Evolutionary conservation across 2,113 vertebrate species (phyloP).

Genomic region (Columba janthina): DNA sequence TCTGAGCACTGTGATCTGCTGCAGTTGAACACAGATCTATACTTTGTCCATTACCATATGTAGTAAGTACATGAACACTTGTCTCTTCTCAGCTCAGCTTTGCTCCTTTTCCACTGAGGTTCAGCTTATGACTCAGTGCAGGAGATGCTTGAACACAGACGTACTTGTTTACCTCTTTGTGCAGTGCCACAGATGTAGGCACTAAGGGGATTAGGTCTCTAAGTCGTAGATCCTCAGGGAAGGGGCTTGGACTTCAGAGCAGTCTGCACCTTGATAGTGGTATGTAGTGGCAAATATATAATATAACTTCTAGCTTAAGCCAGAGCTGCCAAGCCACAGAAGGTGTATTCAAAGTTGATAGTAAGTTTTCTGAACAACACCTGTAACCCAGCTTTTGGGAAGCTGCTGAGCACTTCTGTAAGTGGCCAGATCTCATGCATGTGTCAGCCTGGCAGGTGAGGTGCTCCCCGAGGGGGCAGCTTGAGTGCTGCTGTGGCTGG

Average conservation of each 20-base stretch:
- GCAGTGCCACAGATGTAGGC: neutral
- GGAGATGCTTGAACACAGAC: neutral
- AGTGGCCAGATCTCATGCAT: neutral
- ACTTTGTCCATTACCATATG: neutral
- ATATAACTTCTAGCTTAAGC: neutral
- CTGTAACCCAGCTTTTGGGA: neutral
- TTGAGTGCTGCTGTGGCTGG: neutral
- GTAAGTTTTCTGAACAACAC: neutral
- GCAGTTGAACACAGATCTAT: neutral
- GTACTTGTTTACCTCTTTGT: neutral
- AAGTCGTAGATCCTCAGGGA: neutral
- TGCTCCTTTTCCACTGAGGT: neutral
- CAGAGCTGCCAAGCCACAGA: neutral
- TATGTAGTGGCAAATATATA: neutral
- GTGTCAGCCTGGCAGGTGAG: neutral
- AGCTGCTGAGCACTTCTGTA: neutral
- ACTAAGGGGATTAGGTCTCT: neutral
- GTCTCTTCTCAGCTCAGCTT: neutral
- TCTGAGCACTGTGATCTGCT: conserved; percentile 16
- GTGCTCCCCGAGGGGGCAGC: neutral
- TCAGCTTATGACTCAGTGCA: neutral
- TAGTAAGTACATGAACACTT: neutral
- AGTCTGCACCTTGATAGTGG: neutral
- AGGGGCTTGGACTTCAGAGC: neutral
- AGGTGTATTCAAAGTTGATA: neutral